A percentile compares a stretch with the other conserved stretches of the same genome.
phyloP scores from a whole-genome alignment of 2,113 vertebrate genomes.

The Tachycineta bicolor region DNA sequence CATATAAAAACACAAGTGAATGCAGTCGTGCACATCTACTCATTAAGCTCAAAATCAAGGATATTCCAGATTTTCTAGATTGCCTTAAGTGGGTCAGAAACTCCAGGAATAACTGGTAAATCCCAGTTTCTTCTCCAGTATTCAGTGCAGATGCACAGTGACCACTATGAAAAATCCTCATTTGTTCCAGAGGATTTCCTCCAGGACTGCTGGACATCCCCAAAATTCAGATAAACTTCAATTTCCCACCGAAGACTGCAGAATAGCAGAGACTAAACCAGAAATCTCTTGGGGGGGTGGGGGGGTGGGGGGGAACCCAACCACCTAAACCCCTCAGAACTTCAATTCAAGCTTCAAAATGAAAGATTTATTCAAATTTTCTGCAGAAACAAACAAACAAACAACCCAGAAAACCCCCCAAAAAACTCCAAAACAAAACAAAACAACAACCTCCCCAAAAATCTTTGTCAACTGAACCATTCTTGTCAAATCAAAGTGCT shows the following conservation, averaged over 20 bases:
- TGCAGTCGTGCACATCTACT: background rate
- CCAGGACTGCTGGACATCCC: background rate
- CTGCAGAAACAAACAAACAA: too few species aligned
- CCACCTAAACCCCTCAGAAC: rapidly evolving
- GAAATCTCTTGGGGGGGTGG: background rate
- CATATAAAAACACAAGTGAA: background rate
- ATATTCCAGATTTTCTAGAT: background rate
- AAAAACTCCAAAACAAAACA: background rate
- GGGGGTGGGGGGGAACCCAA: rapidly evolving
- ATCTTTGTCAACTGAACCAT: background rate
- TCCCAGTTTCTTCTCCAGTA: background rate
- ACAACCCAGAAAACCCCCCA: background rate
- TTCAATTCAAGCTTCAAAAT: background rate
- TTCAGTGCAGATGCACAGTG: background rate
- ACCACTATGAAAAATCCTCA: background rate
- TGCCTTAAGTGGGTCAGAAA: background rate
- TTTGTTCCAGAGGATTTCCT: background rate
- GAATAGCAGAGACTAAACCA: background rate
- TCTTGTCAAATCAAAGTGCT: background rate
- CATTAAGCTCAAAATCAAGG: background rate
- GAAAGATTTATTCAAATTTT: background rate
- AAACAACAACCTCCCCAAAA: background rate
- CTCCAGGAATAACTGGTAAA: background rate
- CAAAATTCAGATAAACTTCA: background rate
- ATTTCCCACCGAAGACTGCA: background rate